Evolutionary conservation across 1,140 invertebrate species (phyloP), one percentile per base, ranked within the genome.

Genomic region (Papilio machaon): DNA sequence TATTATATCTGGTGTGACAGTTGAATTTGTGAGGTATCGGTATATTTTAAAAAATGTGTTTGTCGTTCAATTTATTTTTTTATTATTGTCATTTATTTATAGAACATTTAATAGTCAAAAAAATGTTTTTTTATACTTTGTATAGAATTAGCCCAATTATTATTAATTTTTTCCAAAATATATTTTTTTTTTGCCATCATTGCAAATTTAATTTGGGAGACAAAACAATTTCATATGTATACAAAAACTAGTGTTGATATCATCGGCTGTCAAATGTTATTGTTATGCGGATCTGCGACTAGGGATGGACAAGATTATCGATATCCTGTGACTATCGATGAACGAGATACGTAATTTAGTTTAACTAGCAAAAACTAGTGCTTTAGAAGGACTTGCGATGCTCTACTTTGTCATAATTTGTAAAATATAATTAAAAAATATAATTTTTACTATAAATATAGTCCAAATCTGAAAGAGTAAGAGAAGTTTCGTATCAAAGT

Each of bases 221-320:
- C 64, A 38, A 17, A 38, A 70, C 13, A 35, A 38, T 35, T 30
- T 70, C 64, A 38, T 70, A 70, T 70, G 64, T 70, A 70, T 30
- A 70, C 30, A 70, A 70, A 70, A 70, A 70, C 23, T 70, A 15
- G 64, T 70, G 64, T 70, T 70, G 64, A 70, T 70, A 70, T 70
- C 30, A 70, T 70, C 64, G 30, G 5, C 38, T 70, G 64, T 35
- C 64, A 23, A 35, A 35, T 17, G 64, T 35, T 70, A 70, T 35
- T 70, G 30, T 70, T 38, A 70, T 70, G 30, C 64, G 64, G 64
- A 70, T 70, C 64, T 35, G 64, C 23, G 3, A 15, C 23, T 70
- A 70, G 64, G 23, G 64, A 38, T 35, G 30, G 64, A 15, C 10
- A 35, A 67, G 35, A 35, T 35, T 67, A 70, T 64, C 60, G 60